These are phyloP conservation scores for Theretra japonica DNA, from an alignment of 2,888 invertebrate genomes.

Conservation along the genomic window DNA sequence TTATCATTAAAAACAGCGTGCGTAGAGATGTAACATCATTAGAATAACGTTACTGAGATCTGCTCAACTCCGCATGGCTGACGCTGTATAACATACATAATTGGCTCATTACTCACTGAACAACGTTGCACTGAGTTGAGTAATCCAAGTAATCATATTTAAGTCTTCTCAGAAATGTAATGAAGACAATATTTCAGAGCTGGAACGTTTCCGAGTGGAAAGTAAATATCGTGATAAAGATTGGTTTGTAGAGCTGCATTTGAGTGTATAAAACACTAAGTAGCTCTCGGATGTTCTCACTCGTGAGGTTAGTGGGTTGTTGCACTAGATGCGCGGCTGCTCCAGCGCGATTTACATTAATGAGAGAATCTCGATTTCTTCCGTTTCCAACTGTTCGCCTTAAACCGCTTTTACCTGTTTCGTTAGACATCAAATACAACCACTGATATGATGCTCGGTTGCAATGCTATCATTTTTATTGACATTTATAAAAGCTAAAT, in stretches of 20 bases:
- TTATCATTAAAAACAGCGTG: constrained; percentile 14
- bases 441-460: neutral
- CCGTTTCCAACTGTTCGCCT: constrained; percentile 63
- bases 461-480: constrained; percentile 16
- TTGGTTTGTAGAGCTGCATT: constrained; percentile 24
- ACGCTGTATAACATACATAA: constrained; percentile 55
- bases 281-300: constrained; percentile 55
- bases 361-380: constrained; percentile 76
- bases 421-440: constrained; percentile 43
- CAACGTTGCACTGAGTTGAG: constrained; percentile 54
- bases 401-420: constrained; percentile 64
- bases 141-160: constrained; percentile 56
- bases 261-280: constrained; percentile 28
- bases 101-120: constrained; percentile 60
- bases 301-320: constrained; percentile 77
- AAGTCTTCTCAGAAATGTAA: constrained; percentile 32
- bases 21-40: constrained; percentile 36
- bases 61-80: constrained; percentile 57
- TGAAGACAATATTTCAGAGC: constrained; percentile 33
- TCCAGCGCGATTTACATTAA: constrained; percentile 73
- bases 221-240: constrained; percentile 17
- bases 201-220: constrained; percentile 21
- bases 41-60: constrained; percentile 58
- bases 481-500: neutral
- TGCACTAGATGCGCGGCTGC: constrained; percentile 52